Percentiles rank a stretch among this genome's conserved stretches.
Conservation (phyloP, 2,888 invertebrate genomes). For the Thalpophila matura region DNA sequence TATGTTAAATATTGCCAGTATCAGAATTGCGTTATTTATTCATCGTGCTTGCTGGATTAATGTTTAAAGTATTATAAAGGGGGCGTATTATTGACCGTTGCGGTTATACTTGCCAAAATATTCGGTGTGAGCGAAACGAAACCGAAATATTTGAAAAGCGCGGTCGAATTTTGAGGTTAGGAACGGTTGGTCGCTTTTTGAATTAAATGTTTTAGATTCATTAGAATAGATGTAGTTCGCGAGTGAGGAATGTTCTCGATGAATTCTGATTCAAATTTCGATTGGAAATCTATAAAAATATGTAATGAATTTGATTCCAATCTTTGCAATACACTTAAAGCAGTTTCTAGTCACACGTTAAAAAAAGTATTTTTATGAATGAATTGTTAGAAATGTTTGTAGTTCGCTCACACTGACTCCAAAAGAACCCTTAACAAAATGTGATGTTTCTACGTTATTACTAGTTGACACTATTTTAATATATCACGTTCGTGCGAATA, state of each 20-base stretch:
- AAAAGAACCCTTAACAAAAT: slow-evolving; percentile 72
- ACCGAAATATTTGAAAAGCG: slow-evolving; percentile 38
- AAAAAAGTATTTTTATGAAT: slow-evolving; percentile 63
- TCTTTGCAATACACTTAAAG: slow-evolving; percentile 60
- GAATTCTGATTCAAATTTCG: slow-evolving; percentile 26
- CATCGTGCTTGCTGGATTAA: slow-evolving; percentile 83
- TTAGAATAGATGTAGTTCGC: slow-evolving; percentile 51
- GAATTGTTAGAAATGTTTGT: slow-evolving; percentile 49
- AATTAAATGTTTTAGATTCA: slow-evolving; percentile 60
- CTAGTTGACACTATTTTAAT: slow-evolving; percentile 86
- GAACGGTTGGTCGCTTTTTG: slow-evolving; percentile 49
- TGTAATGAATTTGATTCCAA: slow-evolving; percentile 48
- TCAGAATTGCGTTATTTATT: slow-evolving; percentile 69
- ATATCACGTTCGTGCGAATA: slow-evolving; percentile 80
- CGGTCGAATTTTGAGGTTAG: slow-evolving; percentile 31
- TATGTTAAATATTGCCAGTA: slow-evolving; percentile 79
- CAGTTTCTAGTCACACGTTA: slow-evolving; percentile 73
- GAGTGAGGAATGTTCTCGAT: slow-evolving; percentile 29
- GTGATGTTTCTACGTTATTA: slow-evolving; percentile 83
- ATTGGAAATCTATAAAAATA: slow-evolving; percentile 44
- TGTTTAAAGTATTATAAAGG: slow-evolving; percentile 65
- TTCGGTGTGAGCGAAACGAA: slow-evolving; percentile 80
- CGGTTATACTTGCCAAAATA: slow-evolving; percentile 81
- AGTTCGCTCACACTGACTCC: slow-evolving; percentile 79
- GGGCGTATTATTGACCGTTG: slow-evolving; percentile 53